Conservation (phyloP, 2,888 invertebrate genomes). For the Athalia cordata region DNA sequence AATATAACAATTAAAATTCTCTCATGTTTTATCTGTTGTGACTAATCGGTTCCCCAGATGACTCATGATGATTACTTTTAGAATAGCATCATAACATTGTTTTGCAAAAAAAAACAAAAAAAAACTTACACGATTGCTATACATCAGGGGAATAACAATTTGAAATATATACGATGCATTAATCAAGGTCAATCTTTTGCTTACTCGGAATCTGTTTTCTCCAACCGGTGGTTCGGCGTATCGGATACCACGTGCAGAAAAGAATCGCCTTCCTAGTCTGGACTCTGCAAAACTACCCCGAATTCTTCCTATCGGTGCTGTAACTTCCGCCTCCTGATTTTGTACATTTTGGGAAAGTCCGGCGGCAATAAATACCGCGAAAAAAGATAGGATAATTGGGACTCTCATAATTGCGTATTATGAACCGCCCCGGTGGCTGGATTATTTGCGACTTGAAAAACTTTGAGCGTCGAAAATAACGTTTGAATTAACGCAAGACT, state of each 20-base stretch:
- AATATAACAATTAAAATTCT: slow-evolving; percentile 54
- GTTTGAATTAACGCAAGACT: no score
- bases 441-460: no score
- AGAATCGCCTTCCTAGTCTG: slow-evolving; percentile 58
- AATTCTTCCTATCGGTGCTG: slow-evolving; percentile 56
- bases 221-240: slow-evolving; percentile 62
- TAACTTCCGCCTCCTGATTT: slow-evolving; percentile 39
- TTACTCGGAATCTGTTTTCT: slow-evolving; percentile 60
- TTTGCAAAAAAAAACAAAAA: no score
- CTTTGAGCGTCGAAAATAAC: no score
- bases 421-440: no score
- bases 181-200: background rate
- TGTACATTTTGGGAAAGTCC: background rate
- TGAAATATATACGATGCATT: no score
- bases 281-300: slow-evolving; percentile 58
- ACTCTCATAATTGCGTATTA: slow-evolving; percentile 2
- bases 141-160: no score
- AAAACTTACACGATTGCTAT: no score
- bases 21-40: no score
- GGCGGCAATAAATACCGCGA: background rate
- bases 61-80: no score
- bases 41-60: no score
- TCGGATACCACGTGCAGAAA: slow-evolving; percentile 61
- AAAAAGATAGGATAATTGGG: background rate
- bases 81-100: no score